A percentile compares a stretch with the other conserved stretches of the same genome.
Evolutionary conservation across 2,797 vertebrate genomes (phyloP).

Genomic region (Otolemur crassicaudatus): DNA sequence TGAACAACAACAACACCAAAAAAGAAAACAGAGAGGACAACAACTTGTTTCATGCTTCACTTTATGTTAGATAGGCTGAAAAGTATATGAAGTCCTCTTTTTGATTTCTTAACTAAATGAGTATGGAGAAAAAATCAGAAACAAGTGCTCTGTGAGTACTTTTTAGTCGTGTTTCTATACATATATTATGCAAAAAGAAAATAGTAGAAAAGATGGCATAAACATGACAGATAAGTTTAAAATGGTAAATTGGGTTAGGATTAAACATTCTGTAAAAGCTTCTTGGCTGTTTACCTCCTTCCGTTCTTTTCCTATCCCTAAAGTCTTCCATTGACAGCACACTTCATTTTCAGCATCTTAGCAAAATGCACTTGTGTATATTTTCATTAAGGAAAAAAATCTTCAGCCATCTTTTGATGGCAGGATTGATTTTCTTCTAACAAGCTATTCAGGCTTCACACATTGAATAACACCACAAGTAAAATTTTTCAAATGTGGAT

Average conservation of each 20-base stretch:
- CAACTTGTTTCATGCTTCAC: neutral
- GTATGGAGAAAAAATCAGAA: neutral
- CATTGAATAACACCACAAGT: neutral
- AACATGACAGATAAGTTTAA: neutral
- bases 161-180: neutral
- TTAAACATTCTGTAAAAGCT: neutral
- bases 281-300: neutral
- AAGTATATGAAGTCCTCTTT: conserved; percentile 28
- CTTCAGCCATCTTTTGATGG: conserved; percentile 53
- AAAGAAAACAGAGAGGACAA: neutral
- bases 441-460: conserved; percentile 52
- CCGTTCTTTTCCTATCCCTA: neutral
- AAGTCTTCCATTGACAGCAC: neutral
- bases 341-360: neutral
- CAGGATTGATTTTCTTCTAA: conserved; percentile 70
- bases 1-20: no score
- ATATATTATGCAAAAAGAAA: neutral
- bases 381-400: conserved; percentile 50
- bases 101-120: neutral
- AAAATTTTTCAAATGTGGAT: neutral
- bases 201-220: neutral
- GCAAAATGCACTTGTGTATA: neutral
- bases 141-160: conserved; percentile 9
- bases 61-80: neutral
- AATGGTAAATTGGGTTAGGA: neutral